Conservation (phyloP, 2,113 vertebrate genomes). For the Saiga tatarica region DNA sequence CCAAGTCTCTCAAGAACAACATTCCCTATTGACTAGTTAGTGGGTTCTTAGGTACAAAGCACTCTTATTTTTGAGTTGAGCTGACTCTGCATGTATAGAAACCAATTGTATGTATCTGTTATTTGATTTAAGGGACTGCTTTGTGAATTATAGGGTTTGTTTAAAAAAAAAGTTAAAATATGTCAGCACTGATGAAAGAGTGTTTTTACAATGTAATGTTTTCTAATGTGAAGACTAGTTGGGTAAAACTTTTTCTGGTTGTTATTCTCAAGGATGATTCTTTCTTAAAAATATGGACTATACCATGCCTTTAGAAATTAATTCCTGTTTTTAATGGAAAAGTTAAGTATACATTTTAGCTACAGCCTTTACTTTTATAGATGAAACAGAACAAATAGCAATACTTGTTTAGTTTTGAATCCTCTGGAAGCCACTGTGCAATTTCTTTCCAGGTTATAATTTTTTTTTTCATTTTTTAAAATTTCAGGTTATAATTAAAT, state of each 20-base stretch:
- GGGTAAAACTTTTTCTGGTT: background rate
- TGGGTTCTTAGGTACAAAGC: background rate
- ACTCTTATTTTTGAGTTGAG: background rate
- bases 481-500: slow-evolving; percentile 33
- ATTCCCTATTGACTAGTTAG: background rate
- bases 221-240: background rate
- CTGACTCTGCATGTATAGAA: background rate
- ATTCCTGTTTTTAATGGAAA: slow-evolving; percentile 49
- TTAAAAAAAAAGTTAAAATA: background rate
- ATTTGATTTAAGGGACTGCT: background rate
- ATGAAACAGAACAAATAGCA: background rate
- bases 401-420: background rate
- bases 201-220: background rate
- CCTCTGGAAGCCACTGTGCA: background rate
- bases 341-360: slow-evolving; percentile 13
- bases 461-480: background rate
- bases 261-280: background rate
- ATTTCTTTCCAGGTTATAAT: slow-evolving; percentile 35
- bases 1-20: background rate
- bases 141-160: background rate
- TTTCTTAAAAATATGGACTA: background rate
- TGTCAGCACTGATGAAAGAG: background rate
- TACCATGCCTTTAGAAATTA: background rate
- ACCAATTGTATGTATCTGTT: background rate
- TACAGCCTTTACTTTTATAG: slow-evolving; percentile 40